Conservation (phyloP, 2,113 vertebrate genomes). For the Steatornis caripensis region DNA sequence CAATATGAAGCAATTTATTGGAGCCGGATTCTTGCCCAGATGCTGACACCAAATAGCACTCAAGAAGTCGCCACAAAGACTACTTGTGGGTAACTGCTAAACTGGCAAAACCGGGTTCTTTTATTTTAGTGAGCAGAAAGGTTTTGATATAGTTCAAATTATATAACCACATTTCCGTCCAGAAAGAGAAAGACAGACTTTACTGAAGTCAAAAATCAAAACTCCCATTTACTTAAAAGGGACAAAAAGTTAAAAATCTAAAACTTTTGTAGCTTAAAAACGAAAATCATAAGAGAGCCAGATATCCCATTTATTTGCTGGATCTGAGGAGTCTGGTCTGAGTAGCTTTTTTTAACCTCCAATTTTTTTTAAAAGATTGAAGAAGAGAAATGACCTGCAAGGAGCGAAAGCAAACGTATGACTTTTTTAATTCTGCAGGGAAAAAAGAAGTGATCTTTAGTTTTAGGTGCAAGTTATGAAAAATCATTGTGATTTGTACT, state of each 20-base stretch:
- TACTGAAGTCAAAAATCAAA: constrained; percentile 29
- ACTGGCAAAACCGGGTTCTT: background rate
- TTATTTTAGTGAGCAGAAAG: constrained; percentile 9
- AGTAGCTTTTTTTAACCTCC: background rate
- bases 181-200: background rate
- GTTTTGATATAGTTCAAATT: background rate
- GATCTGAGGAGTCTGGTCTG: background rate
- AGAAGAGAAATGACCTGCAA: background rate
- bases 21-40: background rate
- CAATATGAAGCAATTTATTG: background rate
- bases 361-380: background rate
- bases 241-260: background rate
- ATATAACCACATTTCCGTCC: background rate
- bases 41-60: background rate
- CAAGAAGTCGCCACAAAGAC: background rate
- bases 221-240: constrained; percentile 16
- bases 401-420: background rate
- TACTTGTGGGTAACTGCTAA: background rate
- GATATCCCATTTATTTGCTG: background rate
- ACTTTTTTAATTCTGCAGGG: background rate
- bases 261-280: background rate
- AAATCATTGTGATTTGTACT: background rate
- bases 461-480: background rate
- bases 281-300: background rate
- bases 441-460: background rate